Evolutionary conservation across 2,113 vertebrate species (phyloP).

Genomic region (Leptocoma aspasia): DNA sequence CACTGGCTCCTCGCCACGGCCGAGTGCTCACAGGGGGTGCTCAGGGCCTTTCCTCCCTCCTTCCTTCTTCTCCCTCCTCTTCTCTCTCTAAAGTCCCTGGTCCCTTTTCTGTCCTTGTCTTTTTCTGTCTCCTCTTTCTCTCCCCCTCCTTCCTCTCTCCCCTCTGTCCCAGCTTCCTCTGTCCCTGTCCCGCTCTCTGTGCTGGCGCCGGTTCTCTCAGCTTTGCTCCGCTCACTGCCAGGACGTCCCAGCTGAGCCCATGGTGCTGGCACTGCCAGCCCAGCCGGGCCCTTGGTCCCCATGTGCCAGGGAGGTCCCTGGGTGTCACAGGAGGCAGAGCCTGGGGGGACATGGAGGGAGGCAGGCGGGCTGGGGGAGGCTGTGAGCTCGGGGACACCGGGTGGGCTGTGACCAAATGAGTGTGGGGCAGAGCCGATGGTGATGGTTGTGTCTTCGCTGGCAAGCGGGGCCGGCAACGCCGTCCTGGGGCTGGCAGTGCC

Average conservation of each 20-base stretch:
- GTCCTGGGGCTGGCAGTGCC: not conserved
- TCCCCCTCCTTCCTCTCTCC: too few relatives aligned
- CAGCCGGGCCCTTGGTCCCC: not conserved
- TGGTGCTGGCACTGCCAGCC: not conserved
- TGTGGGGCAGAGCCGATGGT: not conserved
- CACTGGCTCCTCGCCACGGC: not conserved
- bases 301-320: not conserved
- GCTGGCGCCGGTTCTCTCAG: not conserved
- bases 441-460: not conserved
- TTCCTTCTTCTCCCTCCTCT: not conserved
- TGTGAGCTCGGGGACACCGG: accelerated
- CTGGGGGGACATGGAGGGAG: accelerated
- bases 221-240: not conserved
- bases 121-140: not conserved
- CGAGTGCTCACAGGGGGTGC: accelerated
- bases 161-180: accelerated
- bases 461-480: not conserved
- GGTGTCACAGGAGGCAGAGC: too few relatives aligned
- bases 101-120: not conserved
- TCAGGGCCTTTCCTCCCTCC: not conserved
- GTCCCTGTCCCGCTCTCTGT: not conserved
- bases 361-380: not conserved
- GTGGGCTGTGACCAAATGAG: not conserved
- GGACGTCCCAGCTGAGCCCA: not conserved
- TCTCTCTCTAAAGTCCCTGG: not conserved